Percentiles rank a stretch among this genome's conserved stretches.
These are phyloP conservation scores for Pitangus sulphuratus DNA, from an alignment of 2,797 vertebrate genomes.

Conservation along the genomic window DNA sequence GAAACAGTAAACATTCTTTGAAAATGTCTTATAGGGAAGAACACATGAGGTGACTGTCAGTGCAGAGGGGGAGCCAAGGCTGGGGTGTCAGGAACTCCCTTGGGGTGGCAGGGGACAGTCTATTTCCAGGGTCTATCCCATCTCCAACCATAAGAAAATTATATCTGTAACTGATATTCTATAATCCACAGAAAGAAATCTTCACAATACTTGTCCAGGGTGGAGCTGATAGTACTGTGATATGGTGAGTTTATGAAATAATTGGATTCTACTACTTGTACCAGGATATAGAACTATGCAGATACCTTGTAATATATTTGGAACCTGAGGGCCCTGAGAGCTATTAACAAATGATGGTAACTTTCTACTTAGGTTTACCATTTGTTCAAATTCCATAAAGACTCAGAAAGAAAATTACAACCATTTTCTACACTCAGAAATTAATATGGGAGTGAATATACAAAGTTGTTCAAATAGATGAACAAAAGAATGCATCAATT, in stretches of 20 bases:
- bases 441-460: neutral
- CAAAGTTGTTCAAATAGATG: neutral
- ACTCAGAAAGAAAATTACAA: neutral
- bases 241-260: neutral
- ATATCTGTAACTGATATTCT: neutral
- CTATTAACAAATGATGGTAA: neutral
- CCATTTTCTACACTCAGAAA: neutral
- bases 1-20: neutral
- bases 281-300: neutral
- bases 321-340: neutral
- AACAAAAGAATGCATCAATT: neutral
- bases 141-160: neutral
- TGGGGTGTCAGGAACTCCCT: neutral
- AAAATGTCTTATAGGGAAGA: neutral
- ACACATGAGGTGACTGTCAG: fast-evolving
- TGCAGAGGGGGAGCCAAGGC: fast-evolving
- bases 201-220: neutral
- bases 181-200: neutral
- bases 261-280: neutral
- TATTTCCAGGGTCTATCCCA: fast-evolving
- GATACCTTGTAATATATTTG: neutral
- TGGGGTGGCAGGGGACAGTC: neutral
- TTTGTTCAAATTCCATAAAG: neutral
- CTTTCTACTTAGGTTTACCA: neutral
- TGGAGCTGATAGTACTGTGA: neutral